phyloP scores from a whole-genome alignment of 2,113 vertebrate genomes.

The Phalacrocorax pelagicus region DNA sequence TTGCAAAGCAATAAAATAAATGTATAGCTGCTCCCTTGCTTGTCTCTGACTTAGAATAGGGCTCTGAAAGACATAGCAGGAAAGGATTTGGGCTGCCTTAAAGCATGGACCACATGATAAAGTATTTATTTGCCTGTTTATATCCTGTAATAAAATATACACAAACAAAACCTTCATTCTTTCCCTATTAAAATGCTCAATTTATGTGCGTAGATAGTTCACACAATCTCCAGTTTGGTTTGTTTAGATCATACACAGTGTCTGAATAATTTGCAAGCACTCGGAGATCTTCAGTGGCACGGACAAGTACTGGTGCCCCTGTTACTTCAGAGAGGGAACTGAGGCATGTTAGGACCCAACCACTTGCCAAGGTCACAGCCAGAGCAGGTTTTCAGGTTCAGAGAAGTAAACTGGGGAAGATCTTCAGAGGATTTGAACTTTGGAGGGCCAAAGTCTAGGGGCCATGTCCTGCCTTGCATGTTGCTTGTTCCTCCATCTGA shows the following conservation, averaged over 20 bases:
- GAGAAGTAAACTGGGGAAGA: neutral
- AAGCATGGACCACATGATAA: neutral
- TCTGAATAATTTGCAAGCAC: neutral
- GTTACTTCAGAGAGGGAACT: neutral
- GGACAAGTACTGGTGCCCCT: neutral
- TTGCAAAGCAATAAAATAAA: constrained; percentile 2
- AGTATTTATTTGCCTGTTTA: constrained; percentile 52
- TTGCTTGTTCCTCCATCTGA: neutral
- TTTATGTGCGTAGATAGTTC: neutral
- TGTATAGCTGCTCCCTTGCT: neutral
- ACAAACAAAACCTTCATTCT: constrained; percentile 32
- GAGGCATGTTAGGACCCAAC: neutral
- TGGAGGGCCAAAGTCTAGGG: neutral
- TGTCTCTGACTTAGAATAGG: neutral
- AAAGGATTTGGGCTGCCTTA: neutral
- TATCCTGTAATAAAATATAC: constrained; percentile 28
- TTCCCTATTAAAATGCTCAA: neutral
- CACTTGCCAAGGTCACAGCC: neutral
- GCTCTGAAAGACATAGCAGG: constrained; percentile 5
- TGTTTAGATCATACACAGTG: neutral
- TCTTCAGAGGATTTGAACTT: neutral
- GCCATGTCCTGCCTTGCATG: neutral
- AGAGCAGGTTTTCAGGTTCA: neutral
- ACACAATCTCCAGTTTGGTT: neutral
- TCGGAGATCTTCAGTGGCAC: neutral